Conservation (phyloP, 2,113 vertebrate genomes). For the Nicator chloris region DNA sequence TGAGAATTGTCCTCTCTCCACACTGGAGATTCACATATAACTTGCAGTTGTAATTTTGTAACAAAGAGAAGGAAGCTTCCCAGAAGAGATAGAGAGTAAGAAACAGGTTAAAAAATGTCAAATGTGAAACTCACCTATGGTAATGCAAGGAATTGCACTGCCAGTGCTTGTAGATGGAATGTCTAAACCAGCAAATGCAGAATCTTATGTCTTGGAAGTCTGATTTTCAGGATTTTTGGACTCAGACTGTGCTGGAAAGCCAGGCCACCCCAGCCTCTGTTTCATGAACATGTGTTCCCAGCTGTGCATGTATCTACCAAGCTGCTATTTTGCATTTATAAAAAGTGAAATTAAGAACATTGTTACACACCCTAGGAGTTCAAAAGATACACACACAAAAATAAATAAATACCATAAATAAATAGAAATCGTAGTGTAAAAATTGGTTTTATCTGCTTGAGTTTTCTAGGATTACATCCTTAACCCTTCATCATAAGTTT, state of each 20-base stretch:
- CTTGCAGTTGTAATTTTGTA: background rate
- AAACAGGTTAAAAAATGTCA: background rate
- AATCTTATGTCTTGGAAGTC: background rate
- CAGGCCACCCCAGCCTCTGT: background rate
- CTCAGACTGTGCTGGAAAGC: background rate
- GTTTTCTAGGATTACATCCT: background rate
- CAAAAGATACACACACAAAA: background rate
- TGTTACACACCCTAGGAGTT: background rate
- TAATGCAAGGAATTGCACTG: background rate
- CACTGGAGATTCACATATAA: background rate
- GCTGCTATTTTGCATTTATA: background rate
- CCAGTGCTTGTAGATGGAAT: background rate
- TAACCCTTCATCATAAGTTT: background rate
- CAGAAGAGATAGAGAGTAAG: background rate
- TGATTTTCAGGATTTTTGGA: background rate
- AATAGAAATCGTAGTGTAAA: background rate
- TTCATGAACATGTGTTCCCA: background rate
- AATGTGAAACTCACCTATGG: background rate
- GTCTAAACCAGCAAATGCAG: background rate
- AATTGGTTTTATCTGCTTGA: background rate
- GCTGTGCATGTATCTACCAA: background rate
- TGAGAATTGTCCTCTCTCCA: background rate
- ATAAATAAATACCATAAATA: background rate
- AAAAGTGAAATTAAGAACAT: background rate
- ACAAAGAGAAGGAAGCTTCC: background rate